Base-by-base conservation (phyloP, 2,113 vertebrate genomes). In the Donacobius atricapilla region DNA sequence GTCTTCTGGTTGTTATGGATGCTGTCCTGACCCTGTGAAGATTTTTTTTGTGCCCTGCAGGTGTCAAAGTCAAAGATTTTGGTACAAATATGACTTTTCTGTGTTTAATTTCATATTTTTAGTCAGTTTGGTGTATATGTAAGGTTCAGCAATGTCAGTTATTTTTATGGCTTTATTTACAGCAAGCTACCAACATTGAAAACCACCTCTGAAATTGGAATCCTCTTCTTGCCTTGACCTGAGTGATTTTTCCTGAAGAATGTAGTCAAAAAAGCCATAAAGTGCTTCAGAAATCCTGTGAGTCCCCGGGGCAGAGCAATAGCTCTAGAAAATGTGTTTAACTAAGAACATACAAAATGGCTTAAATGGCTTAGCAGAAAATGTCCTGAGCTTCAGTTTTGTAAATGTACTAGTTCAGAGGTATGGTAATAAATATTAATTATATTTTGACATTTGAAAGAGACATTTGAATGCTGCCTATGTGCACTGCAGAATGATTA, bases 391-490 rank as follows among this genome's bases (percentile, higher is more conserved):
- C 45, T 53, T 93, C 51, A 65, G 65, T 89, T 95, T 92, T 95
- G 80, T 42, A 93, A 92, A 79, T 89, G 83, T 95, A 93, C 70
- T 97, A 76, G 94, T 97, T 98, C 89, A 97, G 97, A 97, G 96
- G 87, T 97, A 90, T 96, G 89, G 96, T 96, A 95, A 98, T 97
- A 98, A 98, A 97, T 97, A 97, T 97, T 97, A 98, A 98, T 98
- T 97, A 95, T 97, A 97, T 98, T 98, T 97, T 98, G 98, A 98
- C 98, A 98, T 96, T 97, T 97, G 91, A 96, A 97, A 96, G 83
- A 97, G 96, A 90, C 94, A 97, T 98, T 97, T 98, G 95, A 97
- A 97, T 98, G 88, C 76, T 77, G 87, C 20, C 13, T 95, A 93
- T 97, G 89, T 97, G 94, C 91, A 85, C 69, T 92, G 94, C 90